These are phyloP conservation scores for Hiodon alosoides DNA, from an alignment of 2,113 vertebrate species.

Conservation along the genomic window DNA sequence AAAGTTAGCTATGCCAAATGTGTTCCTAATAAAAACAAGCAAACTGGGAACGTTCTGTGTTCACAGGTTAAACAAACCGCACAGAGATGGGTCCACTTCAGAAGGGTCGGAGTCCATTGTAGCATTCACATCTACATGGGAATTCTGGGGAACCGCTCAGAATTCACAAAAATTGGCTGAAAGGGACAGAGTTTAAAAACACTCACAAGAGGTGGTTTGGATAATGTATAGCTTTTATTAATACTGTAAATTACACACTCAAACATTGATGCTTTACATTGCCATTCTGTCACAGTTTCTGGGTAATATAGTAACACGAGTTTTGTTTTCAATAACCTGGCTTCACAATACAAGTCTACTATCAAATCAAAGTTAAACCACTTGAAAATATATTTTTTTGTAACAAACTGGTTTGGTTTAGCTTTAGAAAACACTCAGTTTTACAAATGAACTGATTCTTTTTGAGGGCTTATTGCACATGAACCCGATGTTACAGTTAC, in stretches of 20 bases:
- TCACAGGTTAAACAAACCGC: too few relatives aligned
- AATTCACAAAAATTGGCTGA: neutral
- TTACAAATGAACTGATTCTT: conserved; percentile 28
- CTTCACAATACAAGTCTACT: conserved; percentile 21
- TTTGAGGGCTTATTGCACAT: conserved; percentile 10
- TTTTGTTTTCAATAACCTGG: conserved; percentile 32
- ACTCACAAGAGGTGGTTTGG: neutral
- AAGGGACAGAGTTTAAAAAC: neutral
- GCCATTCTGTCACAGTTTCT: conserved; percentile 7
- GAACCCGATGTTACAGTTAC: conserved; percentile 9
- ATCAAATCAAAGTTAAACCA: conserved; percentile 39
- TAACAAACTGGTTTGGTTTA: conserved; percentile 22
- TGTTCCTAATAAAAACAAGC: too few relatives aligned
- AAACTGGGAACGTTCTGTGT: too few relatives aligned
- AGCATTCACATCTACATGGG: too few relatives aligned
- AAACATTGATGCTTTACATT: neutral
- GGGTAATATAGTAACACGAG: conserved; percentile 23
- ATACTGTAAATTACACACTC: conserved; percentile 15
- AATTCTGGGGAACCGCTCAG: neutral
- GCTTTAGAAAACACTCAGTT: conserved; percentile 20
- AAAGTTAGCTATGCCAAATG: too few relatives aligned
- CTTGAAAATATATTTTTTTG: conserved; percentile 41
- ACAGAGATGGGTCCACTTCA: too few relatives aligned
- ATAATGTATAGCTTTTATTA: conserved; percentile 15
- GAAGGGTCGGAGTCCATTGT: too few relatives aligned